Base-by-base conservation (phyloP, 2,888 invertebrate species). In the Pardosa pseudoannulata region DNA sequence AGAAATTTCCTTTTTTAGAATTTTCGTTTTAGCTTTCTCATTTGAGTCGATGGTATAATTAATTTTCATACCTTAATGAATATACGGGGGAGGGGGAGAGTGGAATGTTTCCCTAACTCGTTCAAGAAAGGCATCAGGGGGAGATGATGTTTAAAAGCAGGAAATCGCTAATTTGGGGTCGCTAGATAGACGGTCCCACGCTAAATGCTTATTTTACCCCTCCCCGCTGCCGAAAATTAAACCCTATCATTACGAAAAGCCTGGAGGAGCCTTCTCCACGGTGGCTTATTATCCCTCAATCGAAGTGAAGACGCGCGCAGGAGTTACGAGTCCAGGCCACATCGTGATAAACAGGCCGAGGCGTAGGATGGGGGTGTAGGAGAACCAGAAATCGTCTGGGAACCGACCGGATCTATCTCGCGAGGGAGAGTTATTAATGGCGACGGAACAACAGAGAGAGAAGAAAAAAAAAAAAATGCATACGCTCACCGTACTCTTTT, bases 401-500 rank as follows among this genome's bases (percentile, higher is more conserved):
- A 79, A 85, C 56, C 19, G 83, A 79, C 78, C 83, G 78, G 83
- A 79, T 78, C 78, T 79, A 31, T 23, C 39, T 50, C 64, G 65
- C 28, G 79, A 79, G 83, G 31, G 79, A 79, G 83, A 79, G 83
- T 85, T 85, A 85, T 85, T 85, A 85, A 85, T 78, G 78, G 67
- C 23, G 27, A 74, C 13, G 19, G 27, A 28, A n/a, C n/a, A n/a
- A n/a, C n/a, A n/a, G n/a, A n/a, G 62, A 50, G n/a, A 29, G 64
- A n/a, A 13, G 16, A 65, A n/a, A n/a, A n/a, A n/a, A n/a, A 62
- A 74, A 32, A 64, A 56, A 31, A 46, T 46, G 64, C 19, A 39
- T 65, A 75, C 29, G 76, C 41, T n/a, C n/a, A n/a, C 13, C 65
- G 28, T 72, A 85, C 78, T 56, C 83, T 73, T 68, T 78, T 72